Evolutionary conservation across 2,888 invertebrate genomes (phyloP).

Genomic region (Microctonus aethiopoides): DNA sequence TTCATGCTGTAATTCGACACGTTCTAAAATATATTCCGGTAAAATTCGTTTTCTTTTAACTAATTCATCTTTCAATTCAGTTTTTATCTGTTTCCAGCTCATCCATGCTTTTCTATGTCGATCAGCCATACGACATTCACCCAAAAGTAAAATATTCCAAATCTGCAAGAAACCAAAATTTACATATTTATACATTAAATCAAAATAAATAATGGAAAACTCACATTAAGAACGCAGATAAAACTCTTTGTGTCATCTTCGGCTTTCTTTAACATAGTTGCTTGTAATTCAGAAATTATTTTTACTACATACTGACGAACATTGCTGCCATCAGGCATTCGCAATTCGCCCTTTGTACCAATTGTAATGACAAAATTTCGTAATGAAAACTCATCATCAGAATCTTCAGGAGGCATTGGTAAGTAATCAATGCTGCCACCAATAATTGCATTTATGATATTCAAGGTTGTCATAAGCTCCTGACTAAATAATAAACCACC

Average conservation of each 20-base stretch:
- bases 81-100: constrained; percentile 74
- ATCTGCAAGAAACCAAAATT: constrained; percentile 69
- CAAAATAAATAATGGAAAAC: constrained; percentile 45
- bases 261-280: constrained; percentile 73
- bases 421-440: constrained; percentile 74
- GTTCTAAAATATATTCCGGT: constrained; percentile 48
- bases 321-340: constrained; percentile 77
- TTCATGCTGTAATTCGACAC: constrained; percentile 53
- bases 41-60: constrained; percentile 72
- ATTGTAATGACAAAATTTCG: constrained; percentile 53
- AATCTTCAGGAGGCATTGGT: constrained; percentile 72
- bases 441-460: constrained; percentile 75
- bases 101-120: constrained; percentile 77
- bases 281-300: constrained; percentile 74
- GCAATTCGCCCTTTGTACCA: constrained; percentile 59
- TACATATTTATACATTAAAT: not conserved
- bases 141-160: constrained; percentile 74
- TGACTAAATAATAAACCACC: constrained; percentile 67
- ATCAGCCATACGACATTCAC: constrained; percentile 68
- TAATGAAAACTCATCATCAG: constrained; percentile 44
- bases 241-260: constrained; percentile 86
- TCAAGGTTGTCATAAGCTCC: constrained; percentile 76
- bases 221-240: constrained; percentile 69
- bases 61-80: constrained; percentile 74
- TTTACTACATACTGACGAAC: constrained; percentile 74